Percentiles rank a stretch among this genome's conserved stretches.
Conservation (phyloP, 2,888 invertebrate species). For the Sylvicola fuscatus region DNA sequence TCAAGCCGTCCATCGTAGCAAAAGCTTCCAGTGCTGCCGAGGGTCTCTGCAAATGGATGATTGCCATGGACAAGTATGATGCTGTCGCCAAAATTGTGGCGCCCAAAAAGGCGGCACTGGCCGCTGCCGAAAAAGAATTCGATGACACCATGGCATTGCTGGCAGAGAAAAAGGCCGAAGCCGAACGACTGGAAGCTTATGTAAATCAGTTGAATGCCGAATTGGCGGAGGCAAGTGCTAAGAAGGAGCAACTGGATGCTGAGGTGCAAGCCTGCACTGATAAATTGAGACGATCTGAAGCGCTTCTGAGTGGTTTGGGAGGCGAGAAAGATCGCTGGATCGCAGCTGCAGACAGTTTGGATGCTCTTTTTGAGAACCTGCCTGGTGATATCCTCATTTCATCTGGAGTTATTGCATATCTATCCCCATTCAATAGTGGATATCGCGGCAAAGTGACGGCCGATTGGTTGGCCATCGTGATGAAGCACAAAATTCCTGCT, state of each 20-base stretch:
- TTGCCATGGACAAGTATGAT: slow-evolving; percentile 86
- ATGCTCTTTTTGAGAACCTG: slow-evolving; percentile 54
- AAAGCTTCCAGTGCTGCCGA: slow-evolving; percentile 58
- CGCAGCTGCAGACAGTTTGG: slow-evolving; percentile 50
- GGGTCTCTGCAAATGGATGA: slow-evolving; percentile 79
- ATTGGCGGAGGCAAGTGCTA: slow-evolving; percentile 50
- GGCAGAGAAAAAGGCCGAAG: slow-evolving; percentile 60
- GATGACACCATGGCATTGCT: slow-evolving; percentile 66
- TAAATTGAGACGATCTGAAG: slow-evolving; percentile 69
- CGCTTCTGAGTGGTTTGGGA: slow-evolving; percentile 69
- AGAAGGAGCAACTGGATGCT: slow-evolving; percentile 55
- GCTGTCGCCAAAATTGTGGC: slow-evolving; percentile 64
- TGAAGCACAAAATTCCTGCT: slow-evolving; percentile 51
- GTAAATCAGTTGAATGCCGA: slow-evolving; percentile 49
- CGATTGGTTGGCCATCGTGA: slow-evolving; percentile 55
- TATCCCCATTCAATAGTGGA: slow-evolving; percentile 62
- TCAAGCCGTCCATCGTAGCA: slow-evolving; percentile 57
- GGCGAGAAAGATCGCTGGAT: slow-evolving; percentile 80
- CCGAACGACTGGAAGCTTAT: slow-evolving; percentile 54
- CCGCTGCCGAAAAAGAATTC: slow-evolving; percentile 61
- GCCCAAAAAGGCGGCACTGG: slow-evolving; percentile 73
- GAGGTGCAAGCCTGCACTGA: slow-evolving; percentile 66
- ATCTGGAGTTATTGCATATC: slow-evolving; percentile 73
- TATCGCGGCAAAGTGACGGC: slow-evolving; percentile 36
- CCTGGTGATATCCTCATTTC: slow-evolving; percentile 81